Conservation (phyloP, 2,113 vertebrate species). For the Passer domesticus region DNA sequence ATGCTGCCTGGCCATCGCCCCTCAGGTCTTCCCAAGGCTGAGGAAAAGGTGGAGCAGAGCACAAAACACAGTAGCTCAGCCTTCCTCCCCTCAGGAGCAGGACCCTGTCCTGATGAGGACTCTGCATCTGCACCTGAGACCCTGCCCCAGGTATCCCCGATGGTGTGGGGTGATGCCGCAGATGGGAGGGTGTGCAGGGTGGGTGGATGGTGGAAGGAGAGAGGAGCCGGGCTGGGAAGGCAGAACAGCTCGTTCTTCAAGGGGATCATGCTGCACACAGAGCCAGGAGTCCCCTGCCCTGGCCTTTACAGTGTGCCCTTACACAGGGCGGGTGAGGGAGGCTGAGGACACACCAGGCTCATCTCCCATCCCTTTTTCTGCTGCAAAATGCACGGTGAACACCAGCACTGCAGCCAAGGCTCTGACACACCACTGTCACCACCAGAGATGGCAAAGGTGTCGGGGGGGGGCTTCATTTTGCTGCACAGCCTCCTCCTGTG, state of each 20-base stretch:
- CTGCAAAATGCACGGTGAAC: rapidly evolving
- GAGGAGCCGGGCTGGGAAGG: neutral
- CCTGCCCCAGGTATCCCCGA: no score
- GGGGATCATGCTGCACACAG: neutral
- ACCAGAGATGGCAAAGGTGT: neutral
- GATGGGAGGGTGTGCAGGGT: neutral
- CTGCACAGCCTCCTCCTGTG: neutral
- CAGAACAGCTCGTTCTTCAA: neutral
- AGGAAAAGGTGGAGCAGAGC: neutral
- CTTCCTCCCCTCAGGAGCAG: neutral
- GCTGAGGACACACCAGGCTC: neutral
- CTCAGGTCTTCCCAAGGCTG: neutral
- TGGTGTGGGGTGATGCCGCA: rapidly evolving
- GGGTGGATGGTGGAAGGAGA: neutral
- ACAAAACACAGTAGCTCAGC: neutral
- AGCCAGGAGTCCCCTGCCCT: neutral
- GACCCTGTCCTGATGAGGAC: neutral
- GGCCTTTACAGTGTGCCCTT: neutral
- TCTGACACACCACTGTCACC: neutral
- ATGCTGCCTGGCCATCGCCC: neutral
- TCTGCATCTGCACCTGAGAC: neutral
- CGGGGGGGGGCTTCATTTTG: neutral
- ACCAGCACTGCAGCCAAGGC: rapidly evolving
- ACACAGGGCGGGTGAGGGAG: neutral
- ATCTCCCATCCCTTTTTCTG: neutral